Percentiles rank a stretch among this genome's conserved stretches.
Conservation (phyloP, 1,140 invertebrate genomes). For the Homarus americanus region DNA sequence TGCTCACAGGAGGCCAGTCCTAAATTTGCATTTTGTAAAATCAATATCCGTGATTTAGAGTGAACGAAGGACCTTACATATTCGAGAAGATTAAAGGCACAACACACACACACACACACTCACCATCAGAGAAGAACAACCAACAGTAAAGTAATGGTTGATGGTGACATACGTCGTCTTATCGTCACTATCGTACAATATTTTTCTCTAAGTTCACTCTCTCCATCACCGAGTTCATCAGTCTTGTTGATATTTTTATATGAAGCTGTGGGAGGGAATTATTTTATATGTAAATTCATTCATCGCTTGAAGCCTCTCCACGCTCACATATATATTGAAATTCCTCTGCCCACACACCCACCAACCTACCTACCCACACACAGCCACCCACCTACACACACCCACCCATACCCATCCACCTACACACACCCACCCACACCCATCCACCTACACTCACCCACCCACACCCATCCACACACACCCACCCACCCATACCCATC, state of each 20-base stretch:
- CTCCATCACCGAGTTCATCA: too few relatives aligned
- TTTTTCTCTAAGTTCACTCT: too few relatives aligned
- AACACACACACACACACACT: too few relatives aligned
- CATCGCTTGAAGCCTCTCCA: neutral
- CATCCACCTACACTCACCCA: neutral
- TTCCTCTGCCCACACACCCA: neutral
- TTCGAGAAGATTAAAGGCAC: too few relatives aligned
- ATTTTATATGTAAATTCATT: neutral
- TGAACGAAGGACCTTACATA: too few relatives aligned
- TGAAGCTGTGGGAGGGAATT: neutral
- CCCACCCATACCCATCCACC: neutral
- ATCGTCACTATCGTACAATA: too few relatives aligned
- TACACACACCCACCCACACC: neutral
- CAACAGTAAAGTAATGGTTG: too few relatives aligned
- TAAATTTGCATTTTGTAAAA: neutral
- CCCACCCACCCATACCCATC: too few relatives aligned
- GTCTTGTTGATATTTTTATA: too few relatives aligned
- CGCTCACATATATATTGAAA: neutral
- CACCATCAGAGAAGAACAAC: too few relatives aligned
- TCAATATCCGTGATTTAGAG: neutral
- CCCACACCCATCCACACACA: too few relatives aligned
- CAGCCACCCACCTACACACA: neutral
- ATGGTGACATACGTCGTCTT: too few relatives aligned
- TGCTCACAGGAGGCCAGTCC: neutral
- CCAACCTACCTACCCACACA: neutral